A percentile compares a stretch with the other conserved stretches of the same genome.
Evolutionary conservation across 1,140 invertebrate species (phyloP).

Genomic region (Drosophila repletoides): DNA sequence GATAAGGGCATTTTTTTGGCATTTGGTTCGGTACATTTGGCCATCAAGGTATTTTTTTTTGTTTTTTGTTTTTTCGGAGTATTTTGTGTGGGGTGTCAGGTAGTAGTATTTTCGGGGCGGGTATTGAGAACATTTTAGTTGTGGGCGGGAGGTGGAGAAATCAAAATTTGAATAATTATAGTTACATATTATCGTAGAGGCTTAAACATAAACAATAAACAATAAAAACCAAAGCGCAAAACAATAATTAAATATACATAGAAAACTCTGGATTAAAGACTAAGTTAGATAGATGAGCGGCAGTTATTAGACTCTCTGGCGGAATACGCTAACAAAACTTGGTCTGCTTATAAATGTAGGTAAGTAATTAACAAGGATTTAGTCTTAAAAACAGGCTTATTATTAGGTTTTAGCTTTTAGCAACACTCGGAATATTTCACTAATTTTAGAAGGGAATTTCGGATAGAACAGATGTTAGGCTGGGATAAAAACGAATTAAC

Average conservation of each 20-base stretch:
- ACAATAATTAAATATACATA: slow-evolving; percentile 10
- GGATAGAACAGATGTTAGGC: no score
- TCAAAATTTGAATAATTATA: slow-evolving; percentile 59
- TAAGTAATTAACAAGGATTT: slow-evolving; percentile 1
- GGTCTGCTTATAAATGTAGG: background rate
- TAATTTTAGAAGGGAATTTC: background rate
- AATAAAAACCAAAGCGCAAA: slow-evolving; percentile 48
- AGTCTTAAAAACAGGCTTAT: background rate
- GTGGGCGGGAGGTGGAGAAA: slow-evolving; percentile 52
- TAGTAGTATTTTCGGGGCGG: slow-evolving; percentile 21
- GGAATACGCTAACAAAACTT: background rate
- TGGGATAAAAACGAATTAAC: no score
- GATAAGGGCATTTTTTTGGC: background rate
- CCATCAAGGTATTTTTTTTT: slow-evolving; percentile 19
- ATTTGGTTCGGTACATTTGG: slow-evolving; percentile 15
- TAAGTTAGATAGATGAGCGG: slow-evolving; percentile 52
- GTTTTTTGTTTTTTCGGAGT: slow-evolving; percentile 16
- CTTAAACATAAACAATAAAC: slow-evolving; percentile 26
- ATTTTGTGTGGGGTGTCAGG: slow-evolving; percentile 17
- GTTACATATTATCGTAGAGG: slow-evolving; percentile 34
- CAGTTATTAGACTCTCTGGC: slow-evolving; percentile 8
- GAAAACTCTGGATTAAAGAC: slow-evolving; percentile 1
- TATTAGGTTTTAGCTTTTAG: background rate
- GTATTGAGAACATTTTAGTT: slow-evolving; percentile 17
- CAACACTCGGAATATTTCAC: background rate